Evolutionary conservation across 2,888 invertebrate species (phyloP).

Genomic region (Acleris emargana): DNA sequence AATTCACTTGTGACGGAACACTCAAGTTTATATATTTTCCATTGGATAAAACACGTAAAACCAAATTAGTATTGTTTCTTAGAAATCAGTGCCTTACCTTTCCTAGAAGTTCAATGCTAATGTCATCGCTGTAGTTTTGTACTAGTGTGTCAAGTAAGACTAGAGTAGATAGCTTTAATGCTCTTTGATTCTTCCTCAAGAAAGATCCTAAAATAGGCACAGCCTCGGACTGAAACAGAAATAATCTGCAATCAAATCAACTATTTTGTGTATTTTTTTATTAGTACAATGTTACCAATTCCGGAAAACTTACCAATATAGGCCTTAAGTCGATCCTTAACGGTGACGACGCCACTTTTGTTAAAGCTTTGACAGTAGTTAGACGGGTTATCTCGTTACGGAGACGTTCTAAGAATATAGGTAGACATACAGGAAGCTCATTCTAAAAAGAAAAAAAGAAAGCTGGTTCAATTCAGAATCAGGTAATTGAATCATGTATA

Average conservation of each 20-base stretch:
- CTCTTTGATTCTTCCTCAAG: conserved; percentile 97
- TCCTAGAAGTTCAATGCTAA: conserved; percentile 88
- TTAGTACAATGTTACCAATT: too few relatives aligned
- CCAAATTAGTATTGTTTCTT: too few relatives aligned
- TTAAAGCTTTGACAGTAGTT: conserved; percentile 97
- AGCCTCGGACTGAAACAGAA: conserved; percentile 88
- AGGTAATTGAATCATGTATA: too few relatives aligned
- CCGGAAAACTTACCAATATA: conserved; percentile 85
- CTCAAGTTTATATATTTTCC: too few relatives aligned
- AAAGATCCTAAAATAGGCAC: conserved; percentile 97
- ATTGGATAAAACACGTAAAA: too few relatives aligned
- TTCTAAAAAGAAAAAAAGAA: conserved; percentile 57
- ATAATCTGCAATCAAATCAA: not conserved
- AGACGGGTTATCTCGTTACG: conserved; percentile 98
- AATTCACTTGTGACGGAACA: not conserved
- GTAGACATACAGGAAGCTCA: conserved; percentile 93
- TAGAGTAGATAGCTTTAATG: conserved; percentile 95
- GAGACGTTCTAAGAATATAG: conserved; percentile 96
- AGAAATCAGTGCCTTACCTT: conserved; percentile 73
- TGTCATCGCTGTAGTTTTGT: conserved; percentile 90
- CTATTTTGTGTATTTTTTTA: not conserved
- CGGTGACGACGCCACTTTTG: conserved; percentile 96
- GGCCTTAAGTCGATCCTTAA: conserved; percentile 92
- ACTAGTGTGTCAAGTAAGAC: conserved; percentile 95
- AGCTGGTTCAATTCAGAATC: not conserved